Conservation (phyloP, 2,888 invertebrate genomes). For the Drosophila anomalata region DNA sequence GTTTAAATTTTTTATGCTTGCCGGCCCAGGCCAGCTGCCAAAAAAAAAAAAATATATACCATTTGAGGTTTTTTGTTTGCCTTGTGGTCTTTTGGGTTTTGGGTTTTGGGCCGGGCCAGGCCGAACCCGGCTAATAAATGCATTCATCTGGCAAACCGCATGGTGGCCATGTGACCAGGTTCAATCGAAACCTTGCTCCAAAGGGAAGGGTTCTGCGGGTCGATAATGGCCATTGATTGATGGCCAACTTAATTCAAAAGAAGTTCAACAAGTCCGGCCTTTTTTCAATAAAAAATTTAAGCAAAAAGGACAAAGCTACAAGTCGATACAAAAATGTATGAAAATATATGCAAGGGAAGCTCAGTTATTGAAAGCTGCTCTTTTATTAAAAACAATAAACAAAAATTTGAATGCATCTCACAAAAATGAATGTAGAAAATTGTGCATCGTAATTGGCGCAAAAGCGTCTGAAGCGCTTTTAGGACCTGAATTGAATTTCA, state of each 20-base stretch:
- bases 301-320: neutral
- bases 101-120: slow-evolving; percentile 18
- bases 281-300: neutral
- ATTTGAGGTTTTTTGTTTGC: slow-evolving; percentile 32
- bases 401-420: slow-evolving; percentile 37
- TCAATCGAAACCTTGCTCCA: slow-evolving; percentile 58
- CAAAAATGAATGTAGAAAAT: slow-evolving; percentile 18
- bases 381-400: slow-evolving; percentile 11
- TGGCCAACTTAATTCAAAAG: slow-evolving; percentile 28
- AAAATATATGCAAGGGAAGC: neutral
- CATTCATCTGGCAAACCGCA: slow-evolving; percentile 56
- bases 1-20: slow-evolving; percentile 34
- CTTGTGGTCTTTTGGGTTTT: slow-evolving; percentile 10
- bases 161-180: slow-evolving; percentile 55
- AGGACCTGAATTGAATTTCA: slow-evolving; percentile 63
- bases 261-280: slow-evolving; percentile 16
- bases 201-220: slow-evolving; percentile 52
- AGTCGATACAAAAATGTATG: neutral
- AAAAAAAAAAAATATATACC: slow-evolving; percentile 52
- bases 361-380: neutral
- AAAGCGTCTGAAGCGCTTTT: slow-evolving; percentile 18
- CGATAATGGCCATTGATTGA: slow-evolving; percentile 40
- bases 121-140: slow-evolving; percentile 44
- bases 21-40: slow-evolving; percentile 52
- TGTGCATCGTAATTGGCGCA: slow-evolving; percentile 50